These are phyloP conservation scores for Urocynchramus pylzowi DNA, from an alignment of 2,113 vertebrate genomes.

Conservation along the genomic window DNA sequence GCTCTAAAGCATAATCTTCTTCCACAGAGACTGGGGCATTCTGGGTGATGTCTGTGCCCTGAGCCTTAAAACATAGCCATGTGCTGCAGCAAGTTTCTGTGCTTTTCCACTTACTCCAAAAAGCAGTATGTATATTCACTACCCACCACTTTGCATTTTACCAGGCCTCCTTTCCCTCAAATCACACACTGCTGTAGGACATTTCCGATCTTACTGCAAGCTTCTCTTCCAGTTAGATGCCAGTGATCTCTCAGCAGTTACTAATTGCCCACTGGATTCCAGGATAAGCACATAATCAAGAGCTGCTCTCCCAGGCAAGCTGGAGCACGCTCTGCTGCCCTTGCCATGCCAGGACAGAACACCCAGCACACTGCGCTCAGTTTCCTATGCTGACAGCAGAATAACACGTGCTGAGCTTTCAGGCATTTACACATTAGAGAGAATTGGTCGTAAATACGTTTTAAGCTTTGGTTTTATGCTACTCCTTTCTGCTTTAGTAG, in stretches of 20 bases:
- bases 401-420: not conserved
- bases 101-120: not conserved
- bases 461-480: not conserved
- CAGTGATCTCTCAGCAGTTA: not conserved
- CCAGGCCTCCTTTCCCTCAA: not conserved
- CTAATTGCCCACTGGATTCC: not conserved
- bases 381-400: not conserved
- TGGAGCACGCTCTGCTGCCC: not conserved
- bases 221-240: no score
- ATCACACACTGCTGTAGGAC: accelerated
- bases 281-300: not conserved
- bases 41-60: not conserved
- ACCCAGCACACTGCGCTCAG: not conserved
- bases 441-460: not conserved
- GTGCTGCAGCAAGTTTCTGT: not conserved
- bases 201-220: not conserved
- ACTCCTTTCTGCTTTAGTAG: not conserved
- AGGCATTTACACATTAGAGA: not conserved
- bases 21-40: not conserved
- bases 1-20: not conserved
- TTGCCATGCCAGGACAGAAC: no score
- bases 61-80: not conserved
- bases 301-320: not conserved
- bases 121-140: not conserved
- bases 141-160: not conserved